Evolutionary conservation across 2,797 vertebrate species (phyloP), one percentile per base, ranked within the genome.

Genomic region (Alca torda): DNA sequence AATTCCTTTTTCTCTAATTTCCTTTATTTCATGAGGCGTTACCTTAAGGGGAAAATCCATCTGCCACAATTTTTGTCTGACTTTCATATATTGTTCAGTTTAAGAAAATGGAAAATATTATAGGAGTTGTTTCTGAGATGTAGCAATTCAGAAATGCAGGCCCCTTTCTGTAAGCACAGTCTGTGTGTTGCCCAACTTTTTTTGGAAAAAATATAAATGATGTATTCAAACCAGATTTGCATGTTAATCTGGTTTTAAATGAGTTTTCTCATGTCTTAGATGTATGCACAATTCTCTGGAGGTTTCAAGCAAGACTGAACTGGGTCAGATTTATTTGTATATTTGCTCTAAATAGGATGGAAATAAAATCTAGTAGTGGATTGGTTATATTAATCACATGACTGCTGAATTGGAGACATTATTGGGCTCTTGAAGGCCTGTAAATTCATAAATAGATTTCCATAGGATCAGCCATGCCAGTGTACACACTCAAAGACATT

Each of bases 201-300:
- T 24, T 12, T 6, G 9, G 39, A 41, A 78, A 88, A 94, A 94
- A 92, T 87, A 84, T 48, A 87, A 92, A 82, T 74, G 63, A 25
- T 83, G 10, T 56, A 87, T 88, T 96, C 74, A 90, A 74, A 74
- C 39, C 51, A 90, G 74, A 89, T 94, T 96, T 96, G 74, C 88
- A 90, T 93, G 86, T 92, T 97, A 93, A 96, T 96, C 86, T 96
- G 46, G 74, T 94, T 93, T 92, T 84, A 96, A 95, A 96, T 89
- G 70, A 87, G 59, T 64, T 96, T 95, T 94, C 72, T 82, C 56
- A 11, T 93, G 81, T 67, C 56, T 18, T 82, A 88, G 54, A 59
- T 93, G 35, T 93, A 50, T 50, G 69, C 85, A 67, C 91, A 96
- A 90, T 84, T 95, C 95, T 96, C 96, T 91, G 18, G 87, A 76